Percentiles rank a stretch among this genome's conserved stretches.
Conservation (phyloP, 2,797 vertebrate species). For the Cephalopachus bancanus region DNA sequence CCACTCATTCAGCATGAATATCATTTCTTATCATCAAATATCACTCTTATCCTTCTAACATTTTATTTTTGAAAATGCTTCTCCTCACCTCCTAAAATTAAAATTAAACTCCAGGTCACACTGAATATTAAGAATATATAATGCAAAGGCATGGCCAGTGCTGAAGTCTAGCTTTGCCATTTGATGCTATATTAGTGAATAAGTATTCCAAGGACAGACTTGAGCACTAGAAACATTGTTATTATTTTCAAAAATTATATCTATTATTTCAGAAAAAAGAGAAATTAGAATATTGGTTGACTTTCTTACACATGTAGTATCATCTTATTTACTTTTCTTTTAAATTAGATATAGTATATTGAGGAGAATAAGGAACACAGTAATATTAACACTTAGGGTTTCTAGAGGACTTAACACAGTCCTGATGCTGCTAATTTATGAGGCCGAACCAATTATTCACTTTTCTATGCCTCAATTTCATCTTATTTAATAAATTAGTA, state of each 20-base stretch:
- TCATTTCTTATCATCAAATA: background rate
- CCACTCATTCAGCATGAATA: background rate
- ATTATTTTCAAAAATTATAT: background rate
- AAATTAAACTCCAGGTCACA: background rate
- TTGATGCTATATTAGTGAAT: background rate
- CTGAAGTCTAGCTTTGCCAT: background rate
- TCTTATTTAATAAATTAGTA: slow-evolving; percentile 5
- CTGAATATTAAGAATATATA: background rate
- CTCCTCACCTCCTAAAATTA: background rate
- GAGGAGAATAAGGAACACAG: background rate
- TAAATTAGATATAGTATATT: background rate
- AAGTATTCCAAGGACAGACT: no score
- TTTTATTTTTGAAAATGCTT: background rate
- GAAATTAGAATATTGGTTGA: background rate
- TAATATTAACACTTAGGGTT: background rate
- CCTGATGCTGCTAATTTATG: background rate
- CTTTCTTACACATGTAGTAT: background rate
- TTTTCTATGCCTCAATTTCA: background rate
- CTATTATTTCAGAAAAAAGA: background rate
- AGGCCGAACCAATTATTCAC: background rate
- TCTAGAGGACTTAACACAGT: background rate
- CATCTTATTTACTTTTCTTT: background rate
- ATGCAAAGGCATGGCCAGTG: background rate
- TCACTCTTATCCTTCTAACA: background rate
- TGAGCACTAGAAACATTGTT: background rate